Base-by-base conservation (phyloP, 2,113 vertebrate genomes). In the Saccopteryx leptura region DNA sequence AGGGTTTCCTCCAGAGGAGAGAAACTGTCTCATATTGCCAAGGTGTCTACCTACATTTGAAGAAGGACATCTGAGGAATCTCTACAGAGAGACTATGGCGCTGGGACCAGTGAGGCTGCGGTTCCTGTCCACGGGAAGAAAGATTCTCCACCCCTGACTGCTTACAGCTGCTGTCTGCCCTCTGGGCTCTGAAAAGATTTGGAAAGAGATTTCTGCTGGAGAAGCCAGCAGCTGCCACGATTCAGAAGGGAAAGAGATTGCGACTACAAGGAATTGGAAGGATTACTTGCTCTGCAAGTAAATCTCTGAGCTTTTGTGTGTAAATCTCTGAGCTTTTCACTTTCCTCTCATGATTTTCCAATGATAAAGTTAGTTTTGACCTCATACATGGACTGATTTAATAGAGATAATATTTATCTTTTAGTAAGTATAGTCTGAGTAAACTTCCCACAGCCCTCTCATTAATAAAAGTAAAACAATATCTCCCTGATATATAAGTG, bases 401-500 rank as follows among this genome's bases (percentile, higher is more conserved):
- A 85, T 88, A 58, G 56, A 80, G 23, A 86, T 74, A 79, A n/a
- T 63, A 89, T 69, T 85, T 83, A 61, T 83, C 33, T 92, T 79
- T 83, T 63, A 92, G 76, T 48, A 89, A 68, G 24, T 61, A 90
- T 72, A 61, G 82, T 82, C 31, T 68, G 24, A 72, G 75, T 87
- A 82, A 83, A 50, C 39, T 54, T 79, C 50, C 71, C 9, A 11
- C 26, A 61, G 7, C 48, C 3, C 66, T 68, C 61, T 83, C n/a
- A 87, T 93, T 96, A 83, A 87, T 60, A 26, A 86, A 60, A 85
- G 69, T 91, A 89, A 92, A 92, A 19, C 13, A 82, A 21, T 74
- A 81, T 92, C 21, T 78, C 87, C 19, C 17, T 56, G 31, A 76
- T 60, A 92, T 11, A 60, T 74, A 92, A 90, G 33, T 83, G 9